Percentiles rank a stretch among this genome's conserved stretches.
These are phyloP conservation scores for Percina caprodes DNA, from an alignment of 2,113 vertebrate species.

Conservation along the genomic window DNA sequence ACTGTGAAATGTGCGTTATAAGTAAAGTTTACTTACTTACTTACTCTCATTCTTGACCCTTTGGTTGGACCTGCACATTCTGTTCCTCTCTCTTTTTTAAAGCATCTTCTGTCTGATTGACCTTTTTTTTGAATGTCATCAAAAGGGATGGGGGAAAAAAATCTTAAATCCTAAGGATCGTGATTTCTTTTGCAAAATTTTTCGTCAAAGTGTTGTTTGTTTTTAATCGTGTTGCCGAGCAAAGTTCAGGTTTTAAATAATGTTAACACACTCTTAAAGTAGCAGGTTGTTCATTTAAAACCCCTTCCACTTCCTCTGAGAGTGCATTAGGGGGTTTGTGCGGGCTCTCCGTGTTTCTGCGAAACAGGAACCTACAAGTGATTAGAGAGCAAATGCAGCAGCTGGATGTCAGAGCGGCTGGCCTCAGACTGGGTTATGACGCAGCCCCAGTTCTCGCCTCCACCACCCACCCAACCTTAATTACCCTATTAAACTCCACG, in stretches of 20 bases:
- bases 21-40: too few species aligned
- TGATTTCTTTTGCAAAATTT: too few species aligned
- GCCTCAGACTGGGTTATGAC: conserved; percentile 62
- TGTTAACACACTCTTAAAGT: conserved; percentile 28
- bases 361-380: conserved; percentile 53
- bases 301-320: conserved; percentile 48
- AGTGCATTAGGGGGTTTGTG: conserved; percentile 31
- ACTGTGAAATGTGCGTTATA: too few species aligned
- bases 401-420: conserved; percentile 66
- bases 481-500: conserved; percentile 73
- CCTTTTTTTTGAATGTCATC: not conserved
- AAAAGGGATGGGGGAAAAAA: too few species aligned
- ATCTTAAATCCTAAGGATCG: too few species aligned
- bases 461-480: conserved; percentile 71
- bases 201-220: not conserved
- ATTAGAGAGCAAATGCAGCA: conserved; percentile 65
- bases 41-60: conserved; percentile 35
- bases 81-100: not conserved
- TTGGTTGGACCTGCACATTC: conserved; percentile 14
- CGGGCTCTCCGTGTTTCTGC: conserved; percentile 28
- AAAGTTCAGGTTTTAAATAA: conserved; percentile 43
- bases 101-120: not conserved
- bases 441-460: conserved; percentile 57
- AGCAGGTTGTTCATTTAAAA: conserved; percentile 33
- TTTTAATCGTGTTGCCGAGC: conserved; percentile 1